Percentiles rank a stretch among this genome's conserved stretches.
These are phyloP conservation scores for Anastatus disparis DNA, from an alignment of 1,140 invertebrate genomes.

Conservation along the genomic window DNA sequence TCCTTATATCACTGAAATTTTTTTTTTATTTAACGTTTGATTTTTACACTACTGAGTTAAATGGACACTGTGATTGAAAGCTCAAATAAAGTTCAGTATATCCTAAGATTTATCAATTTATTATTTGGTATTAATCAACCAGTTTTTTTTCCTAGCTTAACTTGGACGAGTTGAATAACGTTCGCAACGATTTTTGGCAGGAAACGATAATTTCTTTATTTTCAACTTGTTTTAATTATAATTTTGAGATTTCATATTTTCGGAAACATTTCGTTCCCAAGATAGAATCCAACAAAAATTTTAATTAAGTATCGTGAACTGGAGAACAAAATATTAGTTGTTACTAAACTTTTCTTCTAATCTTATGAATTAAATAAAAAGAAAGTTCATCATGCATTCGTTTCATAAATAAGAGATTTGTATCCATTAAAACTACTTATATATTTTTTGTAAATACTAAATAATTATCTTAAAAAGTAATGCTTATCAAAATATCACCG, in stretches of 20 bases:
- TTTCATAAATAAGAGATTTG: background rate
- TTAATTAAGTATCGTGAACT: background rate
- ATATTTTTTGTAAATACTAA: background rate
- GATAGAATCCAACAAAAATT: background rate
- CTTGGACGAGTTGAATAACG: slow-evolving; percentile 33
- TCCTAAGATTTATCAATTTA: slow-evolving; percentile 29
- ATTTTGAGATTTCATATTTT: background rate
- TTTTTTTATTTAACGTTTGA: slow-evolving; percentile 18
- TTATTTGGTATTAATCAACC: slow-evolving; percentile 38
- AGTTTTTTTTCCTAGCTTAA: slow-evolving; percentile 24
- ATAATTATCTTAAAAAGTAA: background rate
- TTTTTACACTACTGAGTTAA: slow-evolving; percentile 15
- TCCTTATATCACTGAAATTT: slow-evolving; percentile 32
- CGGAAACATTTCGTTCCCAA: background rate
- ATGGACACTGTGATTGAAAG: slow-evolving; percentile 32
- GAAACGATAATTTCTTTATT: slow-evolving; percentile 24
- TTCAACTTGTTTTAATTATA: slow-evolving; percentile 6
- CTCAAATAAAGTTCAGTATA: slow-evolving; percentile 30
- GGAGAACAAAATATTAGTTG: slow-evolving; percentile 11
- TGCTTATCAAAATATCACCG: slow-evolving; percentile 1
- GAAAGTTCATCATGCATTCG: background rate
- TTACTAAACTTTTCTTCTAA: background rate
- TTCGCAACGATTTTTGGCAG: slow-evolving; percentile 34
- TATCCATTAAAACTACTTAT: background rate
- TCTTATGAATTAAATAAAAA: slow-evolving; percentile 11